Percentiles rank a stretch among this genome's conserved stretches.
Evolutionary conservation across 1,140 invertebrate species (phyloP).

Genomic region (Penaeus indicus): DNA sequence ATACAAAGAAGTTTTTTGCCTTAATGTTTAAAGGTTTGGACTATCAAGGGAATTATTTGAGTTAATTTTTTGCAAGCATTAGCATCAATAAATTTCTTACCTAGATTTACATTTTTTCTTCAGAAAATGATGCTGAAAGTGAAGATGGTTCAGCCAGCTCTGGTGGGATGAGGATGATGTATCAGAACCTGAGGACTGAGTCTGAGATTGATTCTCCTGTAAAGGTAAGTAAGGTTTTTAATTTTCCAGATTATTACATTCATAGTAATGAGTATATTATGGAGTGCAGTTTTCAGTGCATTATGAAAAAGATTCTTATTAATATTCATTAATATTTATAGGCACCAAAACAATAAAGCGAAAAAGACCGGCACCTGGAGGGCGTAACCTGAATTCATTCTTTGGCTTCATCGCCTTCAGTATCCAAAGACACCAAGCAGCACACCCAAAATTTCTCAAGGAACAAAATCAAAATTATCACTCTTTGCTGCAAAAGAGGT

Average conservation of each 20-base stretch:
- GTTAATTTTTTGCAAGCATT: not conserved
- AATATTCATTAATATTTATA: not conserved
- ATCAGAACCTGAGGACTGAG: constrained; percentile 67
- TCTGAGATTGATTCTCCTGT: constrained; percentile 70
- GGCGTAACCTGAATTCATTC: constrained; percentile 22
- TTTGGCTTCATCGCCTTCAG: constrained; percentile 29
- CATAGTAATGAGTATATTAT: not conserved
- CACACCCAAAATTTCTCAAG: constrained; percentile 66
- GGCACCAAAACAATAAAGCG: constrained; percentile 37
- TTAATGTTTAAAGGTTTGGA: not conserved
- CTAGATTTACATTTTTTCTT: constrained; percentile 14
- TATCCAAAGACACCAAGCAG: constrained; percentile 29
- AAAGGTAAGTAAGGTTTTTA: constrained; percentile 66
- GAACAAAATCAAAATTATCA: constrained; percentile 70
- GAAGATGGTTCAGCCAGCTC: constrained; percentile 69
- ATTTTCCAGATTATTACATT: not conserved
- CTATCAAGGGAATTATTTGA: too few species aligned
- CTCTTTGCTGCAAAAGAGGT: constrained; percentile 67
- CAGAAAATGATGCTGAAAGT: constrained; percentile 67
- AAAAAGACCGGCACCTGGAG: constrained; percentile 5
- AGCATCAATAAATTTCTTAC: not conserved
- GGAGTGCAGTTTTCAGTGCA: not conserved
- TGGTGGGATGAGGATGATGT: constrained; percentile 69
- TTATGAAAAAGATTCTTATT: not conserved
- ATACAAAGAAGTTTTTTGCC: not conserved